These are phyloP conservation scores for Neopelma chrysocephalum DNA, from an alignment of 2,797 vertebrate genomes.

Conservation along the genomic window DNA sequence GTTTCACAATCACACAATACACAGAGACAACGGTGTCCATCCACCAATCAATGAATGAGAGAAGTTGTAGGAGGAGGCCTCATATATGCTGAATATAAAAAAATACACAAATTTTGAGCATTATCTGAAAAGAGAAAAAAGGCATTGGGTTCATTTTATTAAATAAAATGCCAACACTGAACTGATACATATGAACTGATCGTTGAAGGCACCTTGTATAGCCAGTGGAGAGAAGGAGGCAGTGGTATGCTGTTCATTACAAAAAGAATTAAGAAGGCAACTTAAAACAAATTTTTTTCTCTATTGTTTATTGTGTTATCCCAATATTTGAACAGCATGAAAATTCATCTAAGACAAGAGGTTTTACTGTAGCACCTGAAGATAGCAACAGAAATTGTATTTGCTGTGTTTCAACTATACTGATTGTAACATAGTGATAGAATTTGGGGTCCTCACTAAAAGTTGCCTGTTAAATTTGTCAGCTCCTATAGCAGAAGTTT, in stretches of 20 bases:
- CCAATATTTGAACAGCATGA: background rate
- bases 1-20: constrained; percentile 56
- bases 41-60: constrained; percentile 44
- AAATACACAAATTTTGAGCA: background rate
- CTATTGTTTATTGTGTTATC: background rate
- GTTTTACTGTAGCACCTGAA: background rate
- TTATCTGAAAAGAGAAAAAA: background rate
- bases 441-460: background rate
- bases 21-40: constrained; percentile 38
- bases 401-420: background rate
- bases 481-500: background rate
- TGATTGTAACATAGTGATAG: background rate
- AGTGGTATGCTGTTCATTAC: background rate
- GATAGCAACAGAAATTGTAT: background rate
- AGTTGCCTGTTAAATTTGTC: background rate
- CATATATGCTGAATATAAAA: constrained; percentile 2
- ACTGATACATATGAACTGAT: background rate
- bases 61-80: constrained; percentile 17
- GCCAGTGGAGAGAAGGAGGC: background rate
- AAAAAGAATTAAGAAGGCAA: background rate
- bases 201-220: background rate
- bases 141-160: background rate
- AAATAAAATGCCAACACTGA: background rate
- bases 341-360: background rate
- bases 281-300: background rate